Evolutionary conservation across 2,888 invertebrate species (phyloP).

Genomic region (Steinernema hermaphroditum): DNA sequence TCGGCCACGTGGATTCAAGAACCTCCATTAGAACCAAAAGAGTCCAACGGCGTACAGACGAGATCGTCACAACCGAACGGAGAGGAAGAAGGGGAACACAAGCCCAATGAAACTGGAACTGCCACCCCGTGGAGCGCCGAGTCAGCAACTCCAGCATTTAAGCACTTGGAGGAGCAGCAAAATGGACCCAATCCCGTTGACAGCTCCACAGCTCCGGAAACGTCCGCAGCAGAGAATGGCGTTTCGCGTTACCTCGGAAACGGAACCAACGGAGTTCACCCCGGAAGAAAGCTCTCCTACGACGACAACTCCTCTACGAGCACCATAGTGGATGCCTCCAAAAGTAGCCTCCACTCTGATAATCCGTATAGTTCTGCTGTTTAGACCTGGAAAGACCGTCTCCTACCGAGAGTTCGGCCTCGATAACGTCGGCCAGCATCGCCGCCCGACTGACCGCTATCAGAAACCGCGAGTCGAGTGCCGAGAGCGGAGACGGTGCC

Average conservation of each 20-base stretch:
- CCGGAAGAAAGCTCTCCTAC: not conserved
- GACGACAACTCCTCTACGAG: slow-evolving; percentile 9
- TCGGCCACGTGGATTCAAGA: too few species aligned
- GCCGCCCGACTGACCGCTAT: not conserved
- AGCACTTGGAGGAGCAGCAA: too few species aligned
- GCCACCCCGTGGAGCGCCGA: not conserved
- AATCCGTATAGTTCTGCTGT: too few species aligned
- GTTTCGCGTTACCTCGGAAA: not conserved
- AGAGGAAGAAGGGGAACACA: not conserved
- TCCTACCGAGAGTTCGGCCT: not conserved
- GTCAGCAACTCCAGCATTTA: too few species aligned
- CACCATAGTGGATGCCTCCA: not conserved
- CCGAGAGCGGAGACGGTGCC: not conserved
- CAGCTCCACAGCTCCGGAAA: too few species aligned
- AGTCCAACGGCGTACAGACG: not conserved
- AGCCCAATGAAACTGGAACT: not conserved
- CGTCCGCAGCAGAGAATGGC: too few species aligned
- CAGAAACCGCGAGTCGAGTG: not conserved
- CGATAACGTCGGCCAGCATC: slow-evolving; percentile 1
- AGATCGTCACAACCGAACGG: not conserved
- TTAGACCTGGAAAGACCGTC: not conserved
- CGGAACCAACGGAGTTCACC: not conserved
- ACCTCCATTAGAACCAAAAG: not conserved
- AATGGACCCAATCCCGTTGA: too few species aligned
- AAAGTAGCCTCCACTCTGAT: not conserved